Percentiles rank a stretch among this genome's conserved stretches.
Conservation (phyloP, 2,888 invertebrate genomes). For the Sturmia bella region DNA sequence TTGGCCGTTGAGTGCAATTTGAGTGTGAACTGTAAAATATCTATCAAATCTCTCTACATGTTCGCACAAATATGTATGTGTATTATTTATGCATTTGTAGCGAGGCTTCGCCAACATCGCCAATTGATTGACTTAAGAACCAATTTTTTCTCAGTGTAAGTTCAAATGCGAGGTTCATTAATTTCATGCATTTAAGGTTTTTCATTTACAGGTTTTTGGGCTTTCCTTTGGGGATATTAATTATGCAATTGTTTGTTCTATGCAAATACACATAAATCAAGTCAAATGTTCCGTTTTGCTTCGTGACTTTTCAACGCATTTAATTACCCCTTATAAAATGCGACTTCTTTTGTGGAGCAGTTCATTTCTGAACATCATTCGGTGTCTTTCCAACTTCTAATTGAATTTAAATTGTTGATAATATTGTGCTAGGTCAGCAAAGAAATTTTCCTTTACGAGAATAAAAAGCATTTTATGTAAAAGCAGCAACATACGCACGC, state of each 20-base stretch:
- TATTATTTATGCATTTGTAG: too few species aligned
- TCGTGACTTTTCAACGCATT: slow-evolving; percentile 68
- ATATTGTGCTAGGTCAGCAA: slow-evolving; percentile 60
- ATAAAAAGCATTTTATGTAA: neutral
- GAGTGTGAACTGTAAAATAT: neutral
- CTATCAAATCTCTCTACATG: too few species aligned
- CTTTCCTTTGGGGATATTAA: slow-evolving; percentile 61
- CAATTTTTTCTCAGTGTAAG: slow-evolving; percentile 32
- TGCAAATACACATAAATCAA: slow-evolving; percentile 77
- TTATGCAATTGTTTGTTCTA: slow-evolving; percentile 76
- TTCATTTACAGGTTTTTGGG: slow-evolving; percentile 41
- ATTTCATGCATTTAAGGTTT: slow-evolving; percentile 24
- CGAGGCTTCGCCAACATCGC: too few species aligned
- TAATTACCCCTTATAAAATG: slow-evolving; percentile 73
- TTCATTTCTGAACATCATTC: neutral
- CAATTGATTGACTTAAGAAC: neutral
- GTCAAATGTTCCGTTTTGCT: slow-evolving; percentile 74
- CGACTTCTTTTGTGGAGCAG: slow-evolving; percentile 74
- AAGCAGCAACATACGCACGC: too few species aligned
- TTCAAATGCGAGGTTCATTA: neutral
- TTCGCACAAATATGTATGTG: too few species aligned
- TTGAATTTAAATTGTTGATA: slow-evolving; percentile 50
- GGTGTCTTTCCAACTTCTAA: slow-evolving; percentile 25
- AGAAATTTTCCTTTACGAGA: neutral
- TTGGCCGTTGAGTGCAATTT: neutral